Conservation (phyloP, 2,113 vertebrate species). For the Entomyzon cyanotis region DNA sequence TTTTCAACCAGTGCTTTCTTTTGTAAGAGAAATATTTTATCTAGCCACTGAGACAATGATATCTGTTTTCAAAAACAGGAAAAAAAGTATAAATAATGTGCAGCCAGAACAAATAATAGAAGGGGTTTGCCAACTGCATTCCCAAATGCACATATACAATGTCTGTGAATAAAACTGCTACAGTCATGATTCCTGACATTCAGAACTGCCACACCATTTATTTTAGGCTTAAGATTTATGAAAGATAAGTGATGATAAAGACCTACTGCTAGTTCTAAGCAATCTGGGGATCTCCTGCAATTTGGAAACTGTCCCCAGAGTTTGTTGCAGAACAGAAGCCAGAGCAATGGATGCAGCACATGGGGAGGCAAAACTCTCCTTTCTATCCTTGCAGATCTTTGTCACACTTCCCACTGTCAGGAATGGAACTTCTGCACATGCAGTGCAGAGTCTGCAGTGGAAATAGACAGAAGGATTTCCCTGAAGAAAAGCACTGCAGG, state of each 20-base stretch:
- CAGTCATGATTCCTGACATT: slow-evolving; percentile 1
- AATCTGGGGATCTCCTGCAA: background rate
- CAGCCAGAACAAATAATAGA: slow-evolving; percentile 20
- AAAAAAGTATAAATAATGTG: slow-evolving; percentile 56
- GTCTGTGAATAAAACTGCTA: background rate
- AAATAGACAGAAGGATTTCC: background rate
- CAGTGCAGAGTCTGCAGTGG: background rate
- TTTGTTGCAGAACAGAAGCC: background rate
- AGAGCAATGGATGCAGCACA: fast-evolving
- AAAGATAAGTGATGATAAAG: slow-evolving; percentile 24
- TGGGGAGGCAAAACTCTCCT: background rate
- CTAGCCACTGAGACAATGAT: slow-evolving; percentile 28
- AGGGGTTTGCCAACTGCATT: slow-evolving; percentile 27
- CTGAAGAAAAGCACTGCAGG: background rate
- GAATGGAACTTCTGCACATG: background rate
- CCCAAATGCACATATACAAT: background rate
- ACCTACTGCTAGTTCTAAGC: background rate
- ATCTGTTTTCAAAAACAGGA: slow-evolving; percentile 64
- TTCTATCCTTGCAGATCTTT: background rate
- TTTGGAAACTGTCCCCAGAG: background rate
- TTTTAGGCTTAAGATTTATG: slow-evolving; percentile 25
- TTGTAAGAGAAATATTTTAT: slow-evolving; percentile 47
- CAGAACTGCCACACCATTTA: background rate
- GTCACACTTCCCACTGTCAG: background rate
- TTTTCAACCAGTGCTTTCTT: background rate